phyloP scores from a whole-genome alignment of 1,140 invertebrate species.

The Sogatella furcifera region DNA sequence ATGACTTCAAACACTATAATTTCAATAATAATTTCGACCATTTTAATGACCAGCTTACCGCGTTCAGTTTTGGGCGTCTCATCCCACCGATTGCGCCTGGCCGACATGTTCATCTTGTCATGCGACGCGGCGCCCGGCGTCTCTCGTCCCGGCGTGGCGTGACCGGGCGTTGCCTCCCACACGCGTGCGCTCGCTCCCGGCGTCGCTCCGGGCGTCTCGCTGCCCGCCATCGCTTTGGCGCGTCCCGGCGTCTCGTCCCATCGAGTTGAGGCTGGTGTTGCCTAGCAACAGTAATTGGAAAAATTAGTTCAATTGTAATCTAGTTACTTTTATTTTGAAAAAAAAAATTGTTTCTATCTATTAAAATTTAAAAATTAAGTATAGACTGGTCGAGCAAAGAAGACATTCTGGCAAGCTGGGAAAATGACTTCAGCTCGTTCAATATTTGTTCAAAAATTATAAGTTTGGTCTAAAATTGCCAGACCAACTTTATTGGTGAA shows the following conservation, averaged over 20 bases:
- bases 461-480: no score
- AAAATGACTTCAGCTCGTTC: no score
- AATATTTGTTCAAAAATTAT: no score
- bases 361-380: no score
- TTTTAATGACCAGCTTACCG: constrained; percentile 35
- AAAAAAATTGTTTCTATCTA: no score
- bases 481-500: no score
- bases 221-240: constrained; percentile 45
- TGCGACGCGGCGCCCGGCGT: constrained; percentile 66
- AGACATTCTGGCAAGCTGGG: no score
- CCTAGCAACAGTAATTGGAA: constrained; percentile 39
- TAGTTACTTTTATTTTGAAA: no score
- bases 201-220: constrained; percentile 86
- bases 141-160: constrained; percentile 77
- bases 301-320: no score
- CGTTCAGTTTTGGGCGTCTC: constrained; percentile 97
- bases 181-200: constrained; percentile 76
- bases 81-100: constrained; percentile 93
- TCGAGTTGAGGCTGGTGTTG: constrained; percentile 65
- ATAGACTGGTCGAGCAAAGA: no score
- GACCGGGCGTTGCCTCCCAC: constrained; percentile 92
- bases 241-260: constrained; percentile 99
- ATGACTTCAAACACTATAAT: no score
- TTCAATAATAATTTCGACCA: no score
- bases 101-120: constrained; percentile 47